Evolutionary conservation across 2,797 vertebrate genomes (phyloP).

Genomic region (Cyclura pinguis): DNA sequence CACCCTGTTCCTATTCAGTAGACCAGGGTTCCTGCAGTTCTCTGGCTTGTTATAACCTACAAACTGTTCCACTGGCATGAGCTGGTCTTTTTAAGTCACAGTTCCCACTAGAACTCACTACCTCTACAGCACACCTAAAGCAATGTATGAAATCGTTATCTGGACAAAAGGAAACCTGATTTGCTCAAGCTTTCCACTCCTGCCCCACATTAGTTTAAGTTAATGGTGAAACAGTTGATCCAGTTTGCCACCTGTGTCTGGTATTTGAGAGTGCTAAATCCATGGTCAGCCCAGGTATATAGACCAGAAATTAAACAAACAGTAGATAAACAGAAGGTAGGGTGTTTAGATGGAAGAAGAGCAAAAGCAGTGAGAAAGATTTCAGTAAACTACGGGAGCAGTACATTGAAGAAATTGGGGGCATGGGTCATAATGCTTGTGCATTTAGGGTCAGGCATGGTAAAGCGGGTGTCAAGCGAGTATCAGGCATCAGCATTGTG

Average conservation of each 20-base stretch:
- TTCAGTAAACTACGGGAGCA: not conserved
- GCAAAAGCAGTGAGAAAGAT: not conserved
- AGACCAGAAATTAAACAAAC: not conserved
- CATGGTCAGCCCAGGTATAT: not conserved
- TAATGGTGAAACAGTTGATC: not conserved
- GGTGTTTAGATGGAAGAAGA: not conserved
- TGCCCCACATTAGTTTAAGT: not conserved
- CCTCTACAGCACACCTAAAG: not conserved
- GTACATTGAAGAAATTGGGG: too few species aligned
- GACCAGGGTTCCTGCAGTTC: not conserved
- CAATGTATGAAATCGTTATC: not conserved
- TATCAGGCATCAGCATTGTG: not conserved
- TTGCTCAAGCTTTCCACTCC: not conserved
- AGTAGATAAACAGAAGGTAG: not conserved
- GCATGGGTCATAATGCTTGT: not conserved
- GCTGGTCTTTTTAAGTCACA: not conserved
- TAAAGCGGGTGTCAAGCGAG: not conserved
- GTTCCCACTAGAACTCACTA: not conserved
- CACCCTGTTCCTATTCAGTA: not conserved
- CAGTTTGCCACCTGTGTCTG: not conserved
- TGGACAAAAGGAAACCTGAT: not conserved
- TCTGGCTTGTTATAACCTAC: not conserved
- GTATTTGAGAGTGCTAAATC: not conserved
- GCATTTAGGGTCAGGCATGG: not conserved
- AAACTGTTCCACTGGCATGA: not conserved